Base-by-base conservation (phyloP, 2,113 vertebrate species). In the Bettongia penicillata region DNA sequence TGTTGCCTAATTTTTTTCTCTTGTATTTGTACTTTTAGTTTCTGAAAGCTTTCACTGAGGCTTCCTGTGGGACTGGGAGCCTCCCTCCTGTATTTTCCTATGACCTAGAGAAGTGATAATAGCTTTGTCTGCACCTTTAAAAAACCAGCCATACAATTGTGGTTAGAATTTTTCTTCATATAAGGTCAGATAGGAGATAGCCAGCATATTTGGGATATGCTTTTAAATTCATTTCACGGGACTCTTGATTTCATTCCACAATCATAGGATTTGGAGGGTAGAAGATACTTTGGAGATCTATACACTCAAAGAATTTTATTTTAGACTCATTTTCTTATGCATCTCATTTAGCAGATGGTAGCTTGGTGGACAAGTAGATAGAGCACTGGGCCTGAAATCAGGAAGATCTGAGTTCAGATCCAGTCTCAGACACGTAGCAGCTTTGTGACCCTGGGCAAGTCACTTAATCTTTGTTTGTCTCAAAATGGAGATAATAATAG, bases 221-320 rank as follows among this genome's bases (percentile, higher is more conserved):
- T n/a, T 77, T n/a, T 77, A 77, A 77, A 77, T 16, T 22, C 37
- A 22, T 77, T n/a, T 4, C 16, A n/a, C 16, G 7, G 16, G 19
- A 22, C 14, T 77, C 16, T 77, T 91, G 24, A n/a, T 31, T 92
- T 92, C 50, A 93, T 49, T 94, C 68, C 68, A 90, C 4, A 31
- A 14, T 90, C 23, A 8, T 57, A 10, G 16, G 24, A 25, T 91
- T 26, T 49, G 26, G 90, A 92, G 91, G 53, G 16, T 51, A 3
- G 49, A 93, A 89, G 37, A 84, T 93, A 91, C 90, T 93, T 96
- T 95, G 68, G 89, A n/a, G 8, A 91, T 93, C 51, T 68, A 48
- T 57, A 93, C 16, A 28, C 89, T 94, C 31, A 28, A 91, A 77
- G 68, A 77, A 77, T 77, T 77, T 77, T 37, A 68, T n/a, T n/a